These are phyloP conservation scores for Loris lydekkerianus DNA, from an alignment of 2,797 vertebrate genomes.

Conservation along the genomic window DNA sequence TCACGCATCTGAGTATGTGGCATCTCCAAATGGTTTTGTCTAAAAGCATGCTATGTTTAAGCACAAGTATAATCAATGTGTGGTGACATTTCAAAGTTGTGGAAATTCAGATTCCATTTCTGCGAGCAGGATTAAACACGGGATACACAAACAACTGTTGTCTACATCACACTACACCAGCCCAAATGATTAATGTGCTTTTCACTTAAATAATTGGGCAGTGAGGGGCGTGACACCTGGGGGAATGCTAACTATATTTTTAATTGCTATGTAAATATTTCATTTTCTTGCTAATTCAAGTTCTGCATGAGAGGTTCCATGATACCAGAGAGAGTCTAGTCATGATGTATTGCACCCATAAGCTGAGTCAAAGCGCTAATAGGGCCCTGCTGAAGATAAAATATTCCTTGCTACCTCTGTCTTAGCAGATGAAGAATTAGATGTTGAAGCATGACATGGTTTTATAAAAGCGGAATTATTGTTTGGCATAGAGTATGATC, in stretches of 20 bases:
- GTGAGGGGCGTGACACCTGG: conserved; percentile 74
- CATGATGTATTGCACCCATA: conserved; percentile 77
- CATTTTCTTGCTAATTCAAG: conserved; percentile 84
- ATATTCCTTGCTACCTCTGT: conserved; percentile 72
- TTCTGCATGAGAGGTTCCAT: conserved; percentile 78
- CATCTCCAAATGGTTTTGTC: conserved; percentile 66
- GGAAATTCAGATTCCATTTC: conserved; percentile 71
- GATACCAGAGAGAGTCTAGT: conserved; percentile 61
- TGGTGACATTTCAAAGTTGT: conserved; percentile 81
- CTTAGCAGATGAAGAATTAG: conserved; percentile 77
- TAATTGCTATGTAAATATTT: conserved; percentile 87
- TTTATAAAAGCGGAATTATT: conserved; percentile 64
- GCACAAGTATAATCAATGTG: conserved; percentile 41
- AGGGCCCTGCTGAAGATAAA: conserved; percentile 57
- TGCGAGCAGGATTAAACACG: conserved; percentile 48
- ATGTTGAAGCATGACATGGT: conserved; percentile 63
- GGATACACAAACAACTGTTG: conserved; percentile 61
- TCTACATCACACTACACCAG: conserved; percentile 67
- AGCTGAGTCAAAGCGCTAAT: conserved; percentile 72
- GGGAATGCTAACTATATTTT: conserved; percentile 84
- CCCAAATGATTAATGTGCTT: conserved; percentile 77
- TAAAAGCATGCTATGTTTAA: conserved; percentile 67
- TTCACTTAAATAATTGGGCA: conserved; percentile 80
- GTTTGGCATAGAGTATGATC: conserved; percentile 70
- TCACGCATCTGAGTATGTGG: conserved; percentile 13